Evolutionary conservation across 2,888 invertebrate genomes (phyloP), one percentile per base, ranked within the genome.

Genomic region (Platerodrilus igneus): DNA sequence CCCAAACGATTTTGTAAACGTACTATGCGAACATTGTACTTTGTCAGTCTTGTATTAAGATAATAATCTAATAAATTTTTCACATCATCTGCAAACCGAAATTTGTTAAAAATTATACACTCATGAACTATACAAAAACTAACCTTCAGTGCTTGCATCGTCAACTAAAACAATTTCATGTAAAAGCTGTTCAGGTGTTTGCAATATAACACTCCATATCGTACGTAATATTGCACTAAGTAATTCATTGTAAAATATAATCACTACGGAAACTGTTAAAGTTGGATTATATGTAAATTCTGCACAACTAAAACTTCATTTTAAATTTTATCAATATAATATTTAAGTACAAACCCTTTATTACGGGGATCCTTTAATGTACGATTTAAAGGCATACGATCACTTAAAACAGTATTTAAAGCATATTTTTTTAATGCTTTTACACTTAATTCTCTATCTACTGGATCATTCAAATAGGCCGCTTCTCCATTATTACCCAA

Each of bases 91-190:
- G 59, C 21, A 67, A 67, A 49, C 14, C 2, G 15, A 16, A 33
- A 19, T 2, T n/a, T n/a, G n/a, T n/a, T n/a, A 47, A 45, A 31
- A 29, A 37, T 26, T 17, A 11, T 19, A 8, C 2, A 11, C 8
- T 9, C 25, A 17, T 22, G 5, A n/a, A 14, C 11, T 22, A 7
- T 23, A 14, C 22, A 10, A 11, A 21, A 18, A 17, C 62, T 60
- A 65, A 79, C 79, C 74, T 66, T 76, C 77, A 21, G 88, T 86
- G 50, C 93, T 93, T 65, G 82, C 83, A 69, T 97, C 96, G 63
- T 97, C 95, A n/a, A 96, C 85, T 6, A 97, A 71, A 58, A 97
- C 86, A 40, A 97, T 86, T 72, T 97, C 95, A 62, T 90, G 83
- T 8, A 97, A 72, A 57, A 86, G 76, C 45, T 68, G 73, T 50